Evolutionary conservation across 2,797 vertebrate genomes (phyloP), one percentile per base, ranked within the genome.

Genomic region (Numenius phaeopus): DNA sequence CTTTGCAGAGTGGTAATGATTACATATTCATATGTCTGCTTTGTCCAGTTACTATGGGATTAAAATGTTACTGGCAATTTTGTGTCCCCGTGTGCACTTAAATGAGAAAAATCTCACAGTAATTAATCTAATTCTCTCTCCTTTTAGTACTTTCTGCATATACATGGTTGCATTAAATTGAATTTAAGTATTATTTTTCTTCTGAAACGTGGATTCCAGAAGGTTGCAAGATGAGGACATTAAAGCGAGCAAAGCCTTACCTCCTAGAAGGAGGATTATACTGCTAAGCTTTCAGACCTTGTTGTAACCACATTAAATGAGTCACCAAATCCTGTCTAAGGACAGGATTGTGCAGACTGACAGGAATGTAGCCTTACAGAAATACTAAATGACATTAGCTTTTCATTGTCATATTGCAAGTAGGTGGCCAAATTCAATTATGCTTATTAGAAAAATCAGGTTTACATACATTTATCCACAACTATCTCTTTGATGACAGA

Each of bases 301-400:
- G 71, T 70, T 91, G 81, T 90, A 94, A 93, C 91, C 70, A 87
- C 70, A 70, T 82, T 87, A 92, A 94, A 80, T 95, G 93, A 94
- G 66, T 92, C 91, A 96, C 66, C 83, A 90, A 97, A 96, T 95
- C 90, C 70, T 55, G 54, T 90, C 93, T 86, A 82, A 97, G 89
- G 91, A 83, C 52, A 73, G 55, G 65, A 81, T 82, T 94, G 77
- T 91, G 59, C 80, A 95, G 70, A 67, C 58, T 52, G 61, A 73
- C 50, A 83, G 86, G 69, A 88, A 58, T 3, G 44, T n/a, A 71
- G 52, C 90, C 26, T 88, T 64, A 70, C 46, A 91, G 72, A 90
- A 94, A 83, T 65, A 55, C 47, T 69, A 77, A 90, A 62, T 77
- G 55, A 49, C 67, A 59, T 46, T 62, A 86, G 32, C 58, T 86